These are phyloP conservation scores for Eupithecia insigniata DNA, from an alignment of 2,888 invertebrate genomes.

Conservation along the genomic window DNA sequence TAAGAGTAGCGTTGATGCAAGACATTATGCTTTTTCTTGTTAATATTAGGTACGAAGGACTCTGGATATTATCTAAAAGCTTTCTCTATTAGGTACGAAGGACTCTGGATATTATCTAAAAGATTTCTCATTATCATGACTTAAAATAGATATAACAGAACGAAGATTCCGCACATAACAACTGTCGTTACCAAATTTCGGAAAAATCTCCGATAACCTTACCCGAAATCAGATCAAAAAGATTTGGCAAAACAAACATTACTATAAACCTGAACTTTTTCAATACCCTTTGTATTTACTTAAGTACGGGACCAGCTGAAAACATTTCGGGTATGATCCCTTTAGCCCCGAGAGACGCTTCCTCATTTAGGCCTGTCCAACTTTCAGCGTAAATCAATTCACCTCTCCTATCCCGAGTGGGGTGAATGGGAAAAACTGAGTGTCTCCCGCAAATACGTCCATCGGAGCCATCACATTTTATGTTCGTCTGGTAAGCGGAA, in stretches of 20 bases:
- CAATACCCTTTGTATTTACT: slow-evolving; percentile 32
- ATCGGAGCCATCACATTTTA: slow-evolving; percentile 45
- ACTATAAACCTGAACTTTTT: slow-evolving; percentile 29
- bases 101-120: neutral
- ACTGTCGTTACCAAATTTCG: neutral
- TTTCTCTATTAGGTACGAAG: neutral
- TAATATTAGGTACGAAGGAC: neutral
- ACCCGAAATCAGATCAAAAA: slow-evolving; percentile 18
- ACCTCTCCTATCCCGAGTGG: slow-evolving; percentile 45
- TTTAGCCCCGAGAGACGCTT: slow-evolving; percentile 45
- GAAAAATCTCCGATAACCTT: neutral
- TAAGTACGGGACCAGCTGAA: slow-evolving; percentile 19
- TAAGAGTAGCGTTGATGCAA: neutral
- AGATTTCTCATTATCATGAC: too few relatives aligned
- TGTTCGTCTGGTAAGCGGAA: slow-evolving; percentile 29
- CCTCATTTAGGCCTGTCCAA: slow-evolving; percentile 60
- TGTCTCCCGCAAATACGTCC: slow-evolving; percentile 47
- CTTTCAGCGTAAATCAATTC: slow-evolving; percentile 62
- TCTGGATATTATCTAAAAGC: neutral
- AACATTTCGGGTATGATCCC: slow-evolving; percentile 38
- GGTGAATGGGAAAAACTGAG: slow-evolving; percentile 46
- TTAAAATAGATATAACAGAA: neutral
- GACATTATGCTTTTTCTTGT: neutral
- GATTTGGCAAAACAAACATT: slow-evolving; percentile 30
- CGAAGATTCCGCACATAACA: neutral